These are phyloP conservation scores for Lophotriccus pileatus DNA, from an alignment of 2,797 vertebrate genomes.

Conservation along the genomic window DNA sequence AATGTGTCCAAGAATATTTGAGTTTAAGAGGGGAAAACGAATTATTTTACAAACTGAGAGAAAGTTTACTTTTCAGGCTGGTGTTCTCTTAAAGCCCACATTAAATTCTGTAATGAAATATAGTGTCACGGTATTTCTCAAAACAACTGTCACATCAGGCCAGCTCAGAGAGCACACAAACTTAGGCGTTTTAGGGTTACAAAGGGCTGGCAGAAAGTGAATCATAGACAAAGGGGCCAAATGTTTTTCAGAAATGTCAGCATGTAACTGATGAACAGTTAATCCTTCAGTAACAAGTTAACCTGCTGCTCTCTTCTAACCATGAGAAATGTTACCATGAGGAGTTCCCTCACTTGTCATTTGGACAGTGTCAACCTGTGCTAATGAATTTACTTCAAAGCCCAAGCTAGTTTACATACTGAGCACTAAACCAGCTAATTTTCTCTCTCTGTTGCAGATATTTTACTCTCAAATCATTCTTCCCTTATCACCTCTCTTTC, in stretches of 20 bases:
- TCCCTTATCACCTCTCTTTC: conserved; percentile 29
- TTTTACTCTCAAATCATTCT: conserved; percentile 50
- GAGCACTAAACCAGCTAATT: not conserved
- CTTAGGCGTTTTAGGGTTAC: not conserved
- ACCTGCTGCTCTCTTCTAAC: conserved; percentile 46
- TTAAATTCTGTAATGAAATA: not conserved
- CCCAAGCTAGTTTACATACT: not conserved
- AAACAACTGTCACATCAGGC: not conserved
- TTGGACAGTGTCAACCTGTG: conserved; percentile 27
- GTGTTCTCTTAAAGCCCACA: not conserved
- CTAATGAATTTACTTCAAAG: conserved; percentile 40
- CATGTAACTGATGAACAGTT: conserved; percentile 43
- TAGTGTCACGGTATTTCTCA: not conserved
- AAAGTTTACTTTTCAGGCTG: not conserved
- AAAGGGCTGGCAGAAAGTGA: conserved; percentile 31
- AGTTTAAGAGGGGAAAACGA: not conserved
- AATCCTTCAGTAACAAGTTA: conserved; percentile 66
- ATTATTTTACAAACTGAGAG: not conserved
- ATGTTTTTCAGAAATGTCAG: conserved; percentile 54
- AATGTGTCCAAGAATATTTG: not conserved
- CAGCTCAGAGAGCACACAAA: not conserved
- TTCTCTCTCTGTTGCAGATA: not conserved
- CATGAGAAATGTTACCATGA: conserved; percentile 58
- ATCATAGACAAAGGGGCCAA: conserved; percentile 12
- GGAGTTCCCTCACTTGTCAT: conserved; percentile 59